These are phyloP conservation scores for Pandemis corylana DNA, from an alignment of 2,888 invertebrate genomes.

Conservation along the genomic window DNA sequence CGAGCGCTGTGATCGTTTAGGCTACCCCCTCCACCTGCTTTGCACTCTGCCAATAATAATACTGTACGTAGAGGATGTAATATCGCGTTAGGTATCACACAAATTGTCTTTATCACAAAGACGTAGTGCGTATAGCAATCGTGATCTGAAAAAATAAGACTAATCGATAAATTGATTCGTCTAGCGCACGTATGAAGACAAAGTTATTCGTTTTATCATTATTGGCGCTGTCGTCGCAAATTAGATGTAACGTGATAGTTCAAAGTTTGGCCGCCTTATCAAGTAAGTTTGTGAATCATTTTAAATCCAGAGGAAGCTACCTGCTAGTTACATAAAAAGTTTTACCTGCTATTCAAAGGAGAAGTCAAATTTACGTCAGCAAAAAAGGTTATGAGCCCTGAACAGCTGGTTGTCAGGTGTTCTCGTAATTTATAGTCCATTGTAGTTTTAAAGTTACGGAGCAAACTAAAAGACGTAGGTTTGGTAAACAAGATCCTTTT, in stretches of 20 bases:
- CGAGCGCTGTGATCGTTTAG: too few species aligned
- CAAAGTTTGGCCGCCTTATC: background rate
- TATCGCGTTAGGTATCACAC: too few species aligned
- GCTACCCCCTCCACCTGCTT: too few species aligned
- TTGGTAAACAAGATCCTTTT: background rate
- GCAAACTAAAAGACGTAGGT: background rate
- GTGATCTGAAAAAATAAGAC: background rate
- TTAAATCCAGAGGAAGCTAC: slow-evolving; percentile 3
- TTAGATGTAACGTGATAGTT: background rate
- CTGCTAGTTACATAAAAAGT: slow-evolving; percentile 26
- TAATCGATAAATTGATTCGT: background rate
- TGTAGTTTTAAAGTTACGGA: background rate
- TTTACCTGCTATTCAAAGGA: slow-evolving; percentile 29
- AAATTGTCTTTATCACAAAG: too few species aligned
- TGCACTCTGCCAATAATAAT: too few species aligned
- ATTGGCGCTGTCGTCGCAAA: background rate
- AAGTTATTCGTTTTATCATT: background rate
- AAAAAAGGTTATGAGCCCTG: slow-evolving; percentile 28
- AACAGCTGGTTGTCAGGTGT: slow-evolving; percentile 26
- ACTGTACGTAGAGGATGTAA: too few species aligned
- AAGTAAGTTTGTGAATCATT: background rate
- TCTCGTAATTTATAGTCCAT: slow-evolving; percentile 30
- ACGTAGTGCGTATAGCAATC: too few species aligned
- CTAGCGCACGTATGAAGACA: background rate
- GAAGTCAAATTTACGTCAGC: slow-evolving; percentile 20